These are phyloP conservation scores for Sorex maritimensis DNA, from an alignment of 2,797 vertebrate genomes.

Conservation along the genomic window DNA sequence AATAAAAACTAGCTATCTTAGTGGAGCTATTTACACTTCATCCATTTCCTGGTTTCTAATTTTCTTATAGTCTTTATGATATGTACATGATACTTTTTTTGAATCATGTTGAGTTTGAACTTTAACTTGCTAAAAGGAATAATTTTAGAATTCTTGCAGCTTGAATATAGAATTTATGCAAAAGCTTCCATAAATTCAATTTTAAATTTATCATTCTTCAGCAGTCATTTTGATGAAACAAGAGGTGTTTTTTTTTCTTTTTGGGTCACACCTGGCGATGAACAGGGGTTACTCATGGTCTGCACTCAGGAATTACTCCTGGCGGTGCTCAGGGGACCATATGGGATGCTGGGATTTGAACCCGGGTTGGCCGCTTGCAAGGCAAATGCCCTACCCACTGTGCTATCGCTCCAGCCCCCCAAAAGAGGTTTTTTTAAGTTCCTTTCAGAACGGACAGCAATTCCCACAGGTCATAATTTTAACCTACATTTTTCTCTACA, in stretches of 20 bases:
- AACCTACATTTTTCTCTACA: slow-evolving; percentile 49
- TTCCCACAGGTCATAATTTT: slow-evolving; percentile 54
- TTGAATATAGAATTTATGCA: slow-evolving; percentile 45
- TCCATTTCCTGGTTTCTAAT: slow-evolving; percentile 8
- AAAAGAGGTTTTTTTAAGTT: not conserved
- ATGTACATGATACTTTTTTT: not conserved
- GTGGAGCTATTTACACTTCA: slow-evolving; percentile 13
- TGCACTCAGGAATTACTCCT: too few species aligned
- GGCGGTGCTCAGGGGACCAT: too few species aligned
- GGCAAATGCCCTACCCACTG: too few species aligned
- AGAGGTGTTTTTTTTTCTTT: too few species aligned
- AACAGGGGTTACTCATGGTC: too few species aligned
- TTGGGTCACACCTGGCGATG: too few species aligned
- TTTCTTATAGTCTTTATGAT: slow-evolving; percentile 19
- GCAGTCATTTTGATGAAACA: too few species aligned
- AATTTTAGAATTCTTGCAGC: slow-evolving; percentile 35
- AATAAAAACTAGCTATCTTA: not conserved
- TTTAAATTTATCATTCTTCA: too few species aligned
- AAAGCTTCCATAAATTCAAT: not conserved
- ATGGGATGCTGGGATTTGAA: too few species aligned
- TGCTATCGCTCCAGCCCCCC: too few species aligned
- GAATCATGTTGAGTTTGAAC: slow-evolving; percentile 49
- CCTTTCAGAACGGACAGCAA: slow-evolving; percentile 61
- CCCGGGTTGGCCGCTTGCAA: too few species aligned
- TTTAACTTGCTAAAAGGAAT: slow-evolving; percentile 58